Percentiles rank a stretch among this genome's conserved stretches.
Evolutionary conservation across 2,113 vertebrate genomes (phyloP).

Genomic region (Stigmatopora nigra): DNA sequence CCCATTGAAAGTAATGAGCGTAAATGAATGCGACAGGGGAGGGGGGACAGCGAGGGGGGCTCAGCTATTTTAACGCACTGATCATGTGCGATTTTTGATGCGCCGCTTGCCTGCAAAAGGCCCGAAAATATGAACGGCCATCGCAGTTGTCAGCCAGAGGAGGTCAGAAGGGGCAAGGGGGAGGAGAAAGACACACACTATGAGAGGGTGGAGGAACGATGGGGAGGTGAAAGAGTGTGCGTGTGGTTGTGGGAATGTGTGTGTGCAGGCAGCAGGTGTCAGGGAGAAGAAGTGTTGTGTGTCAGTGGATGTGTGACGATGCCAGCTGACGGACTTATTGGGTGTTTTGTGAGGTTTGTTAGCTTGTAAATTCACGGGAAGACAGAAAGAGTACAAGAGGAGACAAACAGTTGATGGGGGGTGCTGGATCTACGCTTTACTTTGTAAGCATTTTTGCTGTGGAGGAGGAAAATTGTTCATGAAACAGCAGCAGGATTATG

Average conservation of each 20-base stretch:
- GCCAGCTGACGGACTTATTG: slow-evolving; percentile 29
- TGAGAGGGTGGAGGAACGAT: neutral
- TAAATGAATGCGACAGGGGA: slow-evolving; percentile 7
- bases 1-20: slow-evolving; percentile 10
- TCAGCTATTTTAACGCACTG: slow-evolving; percentile 65
- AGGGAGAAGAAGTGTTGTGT: slow-evolving; percentile 31
- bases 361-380: neutral
- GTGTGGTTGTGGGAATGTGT: slow-evolving; percentile 27
- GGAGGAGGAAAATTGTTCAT: neutral
- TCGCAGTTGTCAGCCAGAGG: slow-evolving; percentile 46
- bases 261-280: slow-evolving; percentile 50
- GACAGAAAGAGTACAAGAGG: neutral
- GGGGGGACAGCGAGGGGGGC: slow-evolving; percentile 2
- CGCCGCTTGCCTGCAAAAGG: slow-evolving; percentile 33
- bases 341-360: slow-evolving; percentile 5
- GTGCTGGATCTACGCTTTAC: neutral
- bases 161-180: slow-evolving; percentile 39
- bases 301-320: slow-evolving; percentile 19
- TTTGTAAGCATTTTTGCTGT: neutral
- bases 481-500: neutral
- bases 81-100: slow-evolving; percentile 48
- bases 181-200: slow-evolving; percentile 22
- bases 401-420: slow-evolving; percentile 1
- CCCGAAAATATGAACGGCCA: slow-evolving; percentile 62
- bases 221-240: slow-evolving; percentile 33